Percentiles rank a stretch among this genome's conserved stretches.
Evolutionary conservation across 1,140 invertebrate species (phyloP).

Genomic region (Physella acuta): DNA sequence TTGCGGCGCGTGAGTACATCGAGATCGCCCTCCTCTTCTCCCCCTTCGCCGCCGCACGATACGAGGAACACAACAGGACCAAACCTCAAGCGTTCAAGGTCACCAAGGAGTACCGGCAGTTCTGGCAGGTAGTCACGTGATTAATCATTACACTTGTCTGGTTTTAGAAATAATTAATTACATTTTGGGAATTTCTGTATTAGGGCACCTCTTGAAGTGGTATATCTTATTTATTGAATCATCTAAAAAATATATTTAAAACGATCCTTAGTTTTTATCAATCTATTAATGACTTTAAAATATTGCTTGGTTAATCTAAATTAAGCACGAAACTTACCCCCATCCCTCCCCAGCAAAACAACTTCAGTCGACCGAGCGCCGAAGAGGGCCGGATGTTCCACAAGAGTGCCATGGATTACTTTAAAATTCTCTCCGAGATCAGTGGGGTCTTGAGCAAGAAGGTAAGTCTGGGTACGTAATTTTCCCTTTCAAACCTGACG

Average conservation of each 20-base stretch:
- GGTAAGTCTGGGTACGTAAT: constrained; percentile 1
- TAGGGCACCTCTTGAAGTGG: no score
- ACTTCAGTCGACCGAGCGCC: neutral
- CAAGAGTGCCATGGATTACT: constrained; percentile 10
- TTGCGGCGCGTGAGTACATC: constrained; percentile 9
- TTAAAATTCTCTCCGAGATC: neutral
- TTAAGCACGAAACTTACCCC: no score
- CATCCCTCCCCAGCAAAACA: no score
- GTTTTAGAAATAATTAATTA: no score
- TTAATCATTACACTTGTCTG: no score
- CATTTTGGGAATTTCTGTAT: no score
- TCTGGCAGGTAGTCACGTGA: constrained; percentile 11
- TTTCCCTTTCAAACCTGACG: no score
- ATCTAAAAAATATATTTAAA: no score
- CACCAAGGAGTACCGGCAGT: neutral
- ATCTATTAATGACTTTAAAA: no score
- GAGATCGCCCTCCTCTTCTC: constrained; percentile 7
- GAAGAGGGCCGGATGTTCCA: neutral
- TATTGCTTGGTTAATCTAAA: no score
- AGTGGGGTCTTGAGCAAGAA: neutral
- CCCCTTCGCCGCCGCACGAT: neutral
- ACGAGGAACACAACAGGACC: neutral
- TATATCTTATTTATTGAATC: no score
- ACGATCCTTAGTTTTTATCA: no score
- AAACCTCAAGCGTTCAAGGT: neutral